Conservation (phyloP, 2,113 vertebrate genomes). For the human (Homo sapiens) region GRCh38 chr2:234459001-234459500, state of each 20-base stretch:
- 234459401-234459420: fast-evolving
- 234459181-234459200: not conserved
- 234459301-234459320: not conserved
- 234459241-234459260: not conserved
- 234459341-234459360: not conserved
- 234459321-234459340: fast-evolving
- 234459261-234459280: not conserved
- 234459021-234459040: not conserved
- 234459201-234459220: not conserved
- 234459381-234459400: fast-evolving
- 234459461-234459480: not conserved
- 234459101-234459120: not conserved
- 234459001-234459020: not conserved
- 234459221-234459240: not conserved
- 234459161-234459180: not conserved
- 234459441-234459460: not conserved
- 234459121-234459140: not conserved
- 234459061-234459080: not conserved
- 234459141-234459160: not conserved
- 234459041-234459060: not conserved
- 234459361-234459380: fast-evolving
- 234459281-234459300: not conserved
- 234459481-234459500: not conserved
- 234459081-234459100: not conserved
- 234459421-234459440: not conserved